Conservation (phyloP, 2,797 vertebrate genomes). For the Echeneis naucrates region DNA sequence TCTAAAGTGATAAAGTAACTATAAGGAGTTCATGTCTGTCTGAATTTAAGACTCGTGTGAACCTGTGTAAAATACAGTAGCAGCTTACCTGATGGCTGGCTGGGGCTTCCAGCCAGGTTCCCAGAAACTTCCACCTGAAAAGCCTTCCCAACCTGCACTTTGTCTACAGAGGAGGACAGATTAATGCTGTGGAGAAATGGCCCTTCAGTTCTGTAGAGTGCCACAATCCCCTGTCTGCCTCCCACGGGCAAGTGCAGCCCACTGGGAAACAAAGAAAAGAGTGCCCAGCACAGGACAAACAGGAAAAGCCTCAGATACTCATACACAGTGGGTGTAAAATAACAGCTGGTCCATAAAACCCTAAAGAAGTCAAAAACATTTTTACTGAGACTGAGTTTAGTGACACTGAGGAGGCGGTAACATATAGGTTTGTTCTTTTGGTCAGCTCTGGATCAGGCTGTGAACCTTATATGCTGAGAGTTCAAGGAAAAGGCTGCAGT, state of each 20-base stretch:
- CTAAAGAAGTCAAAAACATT: not conserved
- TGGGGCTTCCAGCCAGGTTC: constrained; percentile 57
- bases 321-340: not conserved
- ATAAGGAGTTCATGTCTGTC: not conserved
- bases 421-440: not conserved
- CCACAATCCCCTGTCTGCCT: constrained; percentile 31
- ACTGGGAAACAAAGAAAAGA: constrained; percentile 27
- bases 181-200: constrained; percentile 68
- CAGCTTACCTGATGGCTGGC: constrained; percentile 71
- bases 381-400: not conserved
- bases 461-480: not conserved
- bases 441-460: not conserved
- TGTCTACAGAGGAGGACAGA: constrained; percentile 51
- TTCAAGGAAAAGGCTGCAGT: not conserved
- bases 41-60: not conserved
- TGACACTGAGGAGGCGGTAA: not conserved
- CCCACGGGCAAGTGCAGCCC: constrained; percentile 53
- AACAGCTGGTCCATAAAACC: not conserved
- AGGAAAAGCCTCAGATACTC: not conserved
- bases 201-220: constrained; percentile 66
- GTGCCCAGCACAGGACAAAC: not conserved
- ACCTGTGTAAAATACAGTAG: constrained; percentile 8
- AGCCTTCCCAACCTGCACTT: constrained; percentile 50
- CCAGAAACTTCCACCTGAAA: constrained; percentile 70
- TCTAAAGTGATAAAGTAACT: not conserved